Base-by-base conservation (phyloP, 2,888 invertebrate species). In the Ephialtes manifestator region DNA sequence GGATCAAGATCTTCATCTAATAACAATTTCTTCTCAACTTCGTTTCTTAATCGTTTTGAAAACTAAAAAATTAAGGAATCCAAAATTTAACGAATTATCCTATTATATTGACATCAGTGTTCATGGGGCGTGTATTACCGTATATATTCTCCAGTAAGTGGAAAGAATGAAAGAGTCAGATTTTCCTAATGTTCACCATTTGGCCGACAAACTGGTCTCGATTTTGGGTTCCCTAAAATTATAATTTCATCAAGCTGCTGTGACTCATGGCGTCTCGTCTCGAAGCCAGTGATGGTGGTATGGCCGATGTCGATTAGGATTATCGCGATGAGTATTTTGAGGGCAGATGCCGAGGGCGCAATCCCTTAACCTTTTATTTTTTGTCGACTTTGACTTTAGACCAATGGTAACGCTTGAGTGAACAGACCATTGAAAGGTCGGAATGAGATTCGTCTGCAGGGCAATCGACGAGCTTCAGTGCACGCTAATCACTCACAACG, bases 21-120 rank as follows among this genome's bases (percentile, higher is more conserved):
- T 39, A 48, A 58, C 63, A 43, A 11, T n/a, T 28, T 11, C 11
- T 28, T 24, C n/a, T 46, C 48, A 43, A 18, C n/a, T 71, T 31
- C 4, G 8, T 60, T 70, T 76, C 48, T 68, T 51, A 53, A 67
- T 46, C 46, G 18, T n/a, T 72, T 55, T 43, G n/a, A 39, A 13
- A 39, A 48, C 13, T 65, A 31, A 20, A 39, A 10, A 48, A 48
- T 48, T 2, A 0, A 3, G 2, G 55, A 24, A 24, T 15, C 18
- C 68, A 74, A 81, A 75, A 76, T 89, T 87, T 87, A 84, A 87
- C 82, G 87, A 88, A 90, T 90, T 86, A 87, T 87, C 88, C 88
- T 87, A 92, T 92, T 92, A 92, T 89, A 91, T 92, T 84, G 89
- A 90, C 92, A 92, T 92, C 91, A 92, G 87, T 68, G 83, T 72